Evolutionary conservation across 2,888 invertebrate genomes (phyloP), one percentile per base, ranked within the genome.

Genomic region (Cephus sareptanus): DNA sequence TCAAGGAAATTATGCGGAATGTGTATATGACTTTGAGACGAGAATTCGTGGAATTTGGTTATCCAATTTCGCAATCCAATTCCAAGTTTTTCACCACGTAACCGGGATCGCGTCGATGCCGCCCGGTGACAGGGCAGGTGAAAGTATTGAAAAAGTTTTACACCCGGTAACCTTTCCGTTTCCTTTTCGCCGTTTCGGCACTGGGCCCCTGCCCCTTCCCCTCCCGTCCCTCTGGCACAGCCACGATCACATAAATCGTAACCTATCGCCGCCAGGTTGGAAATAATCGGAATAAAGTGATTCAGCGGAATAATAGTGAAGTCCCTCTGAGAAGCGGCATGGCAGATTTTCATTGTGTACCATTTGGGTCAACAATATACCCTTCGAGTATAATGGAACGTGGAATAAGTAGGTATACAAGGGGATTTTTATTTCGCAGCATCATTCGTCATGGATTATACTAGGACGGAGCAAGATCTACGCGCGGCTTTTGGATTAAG

Each of bases 201-300:
- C 56, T 9, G 3, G 56, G 9, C 9, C 56, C 56, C 56, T 56
- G 56, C 56, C 23, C 15, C 23, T 56, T 23, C 56, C 23, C 9
- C 56, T 56, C 56, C 23, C 23, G 15, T 9, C 15, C 56, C 23
- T 23, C 23, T 9, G 56, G 56, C 56, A 23, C 23, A 23, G 23
- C 23, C 23, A 9, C 56, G 23, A 9, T 56, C 56, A 30, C 74
- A 74, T 74, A 74, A 74, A 74, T 74, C 74, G 35, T 34, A 74
- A 81, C 82, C 86, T 83, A 88, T 87, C 85, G 83, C 78, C 83
- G 84, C 76, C 84, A 86, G 87, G 80, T 87, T 84, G 87, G 84
- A 87, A 87, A 87, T 87, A 87, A 88, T 87, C 87, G 87, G 87
- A 86, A 86, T 86, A 88, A 87, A 88, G 87, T 86, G 87, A 87